Base-by-base conservation (phyloP, 2,888 invertebrate species). In the Drosophila robusta region DNA sequence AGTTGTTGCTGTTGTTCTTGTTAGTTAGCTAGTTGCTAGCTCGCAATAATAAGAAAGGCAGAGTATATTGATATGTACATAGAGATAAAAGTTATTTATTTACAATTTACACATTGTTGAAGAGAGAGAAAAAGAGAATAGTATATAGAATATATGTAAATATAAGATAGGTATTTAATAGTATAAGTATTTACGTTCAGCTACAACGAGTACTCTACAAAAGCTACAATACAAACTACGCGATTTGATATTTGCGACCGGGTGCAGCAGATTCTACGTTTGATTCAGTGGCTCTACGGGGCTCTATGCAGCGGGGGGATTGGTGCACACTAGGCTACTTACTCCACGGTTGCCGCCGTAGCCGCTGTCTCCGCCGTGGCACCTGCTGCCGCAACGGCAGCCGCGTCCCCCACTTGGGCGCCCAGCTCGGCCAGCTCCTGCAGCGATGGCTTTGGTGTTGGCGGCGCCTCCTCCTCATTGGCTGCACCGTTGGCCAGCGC, bases 381-480 rank as follows among this genome's bases (percentile, higher is more conserved):
- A 7, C 5, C 32, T 11, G 32, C 4, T 36, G 32, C 65, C 61
- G 64, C 18, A 3, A 52, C 24, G n/a, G 47, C 62, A 22, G 52
- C 49, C 36, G 41, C 8, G 0, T 68, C 67, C 44, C 29, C 46
- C 22, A 63, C 74, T 39, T 80, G 81, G 3, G 69, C 72, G 45
- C 72, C 78, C 4, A 91, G 45, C 7, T 86, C 74, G n/a, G 87
- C 90, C 64, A 92, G 77, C 65, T 92, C 91, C 8, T 90, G 79
- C 49, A 90, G 71, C 18, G 91, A 91, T 7, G 92, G 91, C 44
- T 90, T 90, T 3, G 92, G 92, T 46, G 92, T 90, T 4, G 91
- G 90, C 36, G 91, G 90, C 68, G 86, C 88, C 62, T 86, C 83
- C 45, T 89, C 86, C 18, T 77, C 78, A 29, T 9, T 29, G 29